These are phyloP conservation scores for Scophthalmus maximus DNA, from an alignment of 2,113 vertebrate genomes.

Conservation along the genomic window DNA sequence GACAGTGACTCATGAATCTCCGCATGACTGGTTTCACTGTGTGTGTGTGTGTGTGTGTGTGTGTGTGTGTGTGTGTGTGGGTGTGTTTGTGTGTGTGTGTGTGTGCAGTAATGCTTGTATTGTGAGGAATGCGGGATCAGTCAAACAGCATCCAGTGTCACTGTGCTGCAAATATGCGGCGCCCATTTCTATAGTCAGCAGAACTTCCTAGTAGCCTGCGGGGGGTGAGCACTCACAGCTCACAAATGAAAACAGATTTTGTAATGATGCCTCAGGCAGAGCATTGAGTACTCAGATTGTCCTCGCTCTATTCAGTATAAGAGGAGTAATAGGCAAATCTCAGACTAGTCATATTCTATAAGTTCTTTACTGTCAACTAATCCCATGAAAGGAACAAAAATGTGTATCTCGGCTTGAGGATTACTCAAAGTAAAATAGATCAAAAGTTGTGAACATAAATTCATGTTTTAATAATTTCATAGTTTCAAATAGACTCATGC, in stretches of 20 bases:
- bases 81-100: background rate
- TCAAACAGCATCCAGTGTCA: background rate
- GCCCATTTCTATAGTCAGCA: slow-evolving; percentile 49
- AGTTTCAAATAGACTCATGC: too few species aligned
- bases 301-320: background rate
- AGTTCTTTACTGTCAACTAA: background rate
- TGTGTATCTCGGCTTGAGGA: too few species aligned
- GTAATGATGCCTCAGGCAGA: background rate
- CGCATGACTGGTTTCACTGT: too few species aligned
- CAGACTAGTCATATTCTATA: background rate
- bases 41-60: background rate
- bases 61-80: background rate
- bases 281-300: too few species aligned
- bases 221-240: slow-evolving; percentile 10
- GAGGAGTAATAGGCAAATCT: background rate
- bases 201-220: slow-evolving; percentile 15
- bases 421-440: too few species aligned
- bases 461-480: background rate
- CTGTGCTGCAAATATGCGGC: slow-evolving; percentile 23
- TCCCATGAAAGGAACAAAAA: background rate
- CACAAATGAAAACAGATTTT: background rate
- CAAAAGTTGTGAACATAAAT: too few species aligned
- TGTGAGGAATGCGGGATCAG: background rate
- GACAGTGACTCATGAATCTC: slow-evolving; percentile 16
- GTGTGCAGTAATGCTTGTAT: too few species aligned